These are phyloP conservation scores for Pseudochaenichthys georgianus DNA, from an alignment of 2,797 vertebrate genomes.

Conservation along the genomic window DNA sequence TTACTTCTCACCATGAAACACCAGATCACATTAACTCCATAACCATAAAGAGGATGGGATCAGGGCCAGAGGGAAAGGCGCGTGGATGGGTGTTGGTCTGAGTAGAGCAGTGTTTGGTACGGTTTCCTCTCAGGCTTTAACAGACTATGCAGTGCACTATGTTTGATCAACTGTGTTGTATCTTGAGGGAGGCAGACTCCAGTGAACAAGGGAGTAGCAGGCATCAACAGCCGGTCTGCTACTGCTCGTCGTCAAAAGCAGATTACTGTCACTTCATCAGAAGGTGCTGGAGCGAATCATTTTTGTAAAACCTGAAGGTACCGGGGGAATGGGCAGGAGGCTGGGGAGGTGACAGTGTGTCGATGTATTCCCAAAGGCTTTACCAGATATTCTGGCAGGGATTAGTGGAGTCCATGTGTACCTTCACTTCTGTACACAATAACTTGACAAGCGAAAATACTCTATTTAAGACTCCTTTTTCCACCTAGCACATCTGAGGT, in stretches of 20 bases:
- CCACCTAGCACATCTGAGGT: slow-evolving; percentile 8
- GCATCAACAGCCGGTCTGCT: slow-evolving; percentile 54
- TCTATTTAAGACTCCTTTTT: slow-evolving; percentile 15
- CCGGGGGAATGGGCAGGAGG: slow-evolving; percentile 53
- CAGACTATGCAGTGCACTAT: slow-evolving; percentile 37
- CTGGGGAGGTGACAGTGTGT: slow-evolving; percentile 60
- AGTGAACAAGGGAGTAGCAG: slow-evolving; percentile 46
- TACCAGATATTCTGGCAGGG: slow-evolving; percentile 59
- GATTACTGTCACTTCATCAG: slow-evolving; percentile 76
- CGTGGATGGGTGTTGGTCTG: slow-evolving; percentile 30
- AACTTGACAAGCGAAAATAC: slow-evolving; percentile 35
- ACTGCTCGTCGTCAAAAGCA: slow-evolving; percentile 62
- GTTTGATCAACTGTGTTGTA: slow-evolving; percentile 56
- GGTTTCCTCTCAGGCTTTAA: slow-evolving; percentile 42
- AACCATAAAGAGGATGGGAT: slow-evolving; percentile 60
- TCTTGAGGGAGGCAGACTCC: slow-evolving; percentile 35
- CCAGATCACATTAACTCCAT: slow-evolving; percentile 68
- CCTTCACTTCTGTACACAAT: slow-evolving; percentile 45
- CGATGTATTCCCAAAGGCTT: slow-evolving; percentile 61
- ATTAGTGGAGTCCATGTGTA: slow-evolving; percentile 52
- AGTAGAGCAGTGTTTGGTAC: slow-evolving; percentile 31
- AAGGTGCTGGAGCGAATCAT: slow-evolving; percentile 67
- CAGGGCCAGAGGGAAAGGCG: slow-evolving; percentile 36
- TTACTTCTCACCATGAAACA: slow-evolving; percentile 74
- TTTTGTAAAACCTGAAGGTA: slow-evolving; percentile 65